phyloP scores from a whole-genome alignment of 1,140 invertebrate species.

The Listronotus bonariensis region DNA sequence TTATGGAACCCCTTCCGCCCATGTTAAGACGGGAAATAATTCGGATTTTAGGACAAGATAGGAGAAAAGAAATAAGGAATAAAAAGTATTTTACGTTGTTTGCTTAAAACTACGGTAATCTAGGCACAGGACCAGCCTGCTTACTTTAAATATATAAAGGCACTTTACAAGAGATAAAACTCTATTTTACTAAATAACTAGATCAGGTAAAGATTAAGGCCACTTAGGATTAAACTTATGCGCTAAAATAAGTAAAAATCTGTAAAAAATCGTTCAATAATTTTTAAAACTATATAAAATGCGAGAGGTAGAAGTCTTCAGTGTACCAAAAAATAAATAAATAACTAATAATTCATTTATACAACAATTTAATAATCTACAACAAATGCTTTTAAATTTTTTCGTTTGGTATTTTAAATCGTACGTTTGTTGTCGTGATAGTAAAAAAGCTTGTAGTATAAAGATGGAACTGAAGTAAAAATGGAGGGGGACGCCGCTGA shows the following conservation, averaged over 20 bases:
- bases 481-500: constrained; percentile 40
- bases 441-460: constrained; percentile 15
- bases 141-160: constrained; percentile 24
- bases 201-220: constrained; percentile 46
- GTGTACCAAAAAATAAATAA: constrained; percentile 32
- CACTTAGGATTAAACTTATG: constrained; percentile 39
- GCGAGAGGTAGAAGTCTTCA: constrained; percentile 31
- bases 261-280: constrained; percentile 21
- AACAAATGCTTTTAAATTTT: not conserved
- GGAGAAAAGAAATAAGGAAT: constrained; percentile 9
- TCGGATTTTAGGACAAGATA: not conserved
- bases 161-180: constrained; percentile 25
- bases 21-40: constrained; percentile 8
- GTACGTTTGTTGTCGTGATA: constrained; percentile 11
- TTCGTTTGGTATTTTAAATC: constrained; percentile 13
- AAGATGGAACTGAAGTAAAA: constrained; percentile 29
- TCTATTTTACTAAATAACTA: constrained; percentile 14
- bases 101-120: not conserved
- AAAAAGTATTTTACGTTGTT: constrained; percentile 12
- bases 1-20: constrained; percentile 19
- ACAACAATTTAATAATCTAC: constrained; percentile 16
- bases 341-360: constrained; percentile 1
- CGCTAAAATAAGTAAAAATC: constrained; percentile 28
- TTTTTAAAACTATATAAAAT: constrained; percentile 19
- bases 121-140: constrained; percentile 11